These are phyloP conservation scores for Esperia sulphurella DNA, from an alignment of 2,888 invertebrate species.

Conservation along the genomic window DNA sequence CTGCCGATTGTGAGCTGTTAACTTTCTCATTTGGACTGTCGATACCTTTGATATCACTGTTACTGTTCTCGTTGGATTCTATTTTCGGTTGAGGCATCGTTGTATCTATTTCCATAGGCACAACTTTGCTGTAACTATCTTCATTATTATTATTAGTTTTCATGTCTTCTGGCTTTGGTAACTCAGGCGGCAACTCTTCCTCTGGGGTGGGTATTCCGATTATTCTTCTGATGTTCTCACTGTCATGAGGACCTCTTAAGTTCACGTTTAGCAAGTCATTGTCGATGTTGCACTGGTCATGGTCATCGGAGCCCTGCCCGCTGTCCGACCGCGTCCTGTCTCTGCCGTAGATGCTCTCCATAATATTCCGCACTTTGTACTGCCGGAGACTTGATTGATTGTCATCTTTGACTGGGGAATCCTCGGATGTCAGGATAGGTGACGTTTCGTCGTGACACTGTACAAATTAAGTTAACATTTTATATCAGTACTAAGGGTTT, in stretches of 20 bases:
- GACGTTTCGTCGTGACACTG: slow-evolving; percentile 68
- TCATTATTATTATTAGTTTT: slow-evolving; percentile 62
- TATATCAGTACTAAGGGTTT: too few relatives aligned
- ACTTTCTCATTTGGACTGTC: slow-evolving; percentile 61
- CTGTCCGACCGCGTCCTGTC: slow-evolving; percentile 69
- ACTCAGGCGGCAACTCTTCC: slow-evolving; percentile 53
- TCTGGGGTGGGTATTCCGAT: slow-evolving; percentile 67
- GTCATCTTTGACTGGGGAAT: slow-evolving; percentile 68
- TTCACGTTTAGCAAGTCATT: slow-evolving; percentile 60
- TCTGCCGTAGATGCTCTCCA: slow-evolving; percentile 63
- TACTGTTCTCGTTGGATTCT: slow-evolving; percentile 45
- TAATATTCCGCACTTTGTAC: slow-evolving; percentile 60
- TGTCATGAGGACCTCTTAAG: slow-evolving; percentile 57
- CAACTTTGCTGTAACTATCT: slow-evolving; percentile 60
- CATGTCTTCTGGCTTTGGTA: slow-evolving; percentile 47
- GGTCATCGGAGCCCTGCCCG: slow-evolving; percentile 68
- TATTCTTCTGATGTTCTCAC: slow-evolving; percentile 62
- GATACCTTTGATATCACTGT: slow-evolving; percentile 43
- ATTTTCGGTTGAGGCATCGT: slow-evolving; percentile 58
- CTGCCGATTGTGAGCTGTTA: slow-evolving; percentile 62
- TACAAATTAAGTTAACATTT: background rate
- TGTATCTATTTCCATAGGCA: slow-evolving; percentile 70
- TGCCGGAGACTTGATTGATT: slow-evolving; percentile 42
- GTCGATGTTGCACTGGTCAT: slow-evolving; percentile 65
- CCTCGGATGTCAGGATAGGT: slow-evolving; percentile 64